phyloP scores from a whole-genome alignment of 1,140 invertebrate genomes.

The Halesus radiatus region DNA sequence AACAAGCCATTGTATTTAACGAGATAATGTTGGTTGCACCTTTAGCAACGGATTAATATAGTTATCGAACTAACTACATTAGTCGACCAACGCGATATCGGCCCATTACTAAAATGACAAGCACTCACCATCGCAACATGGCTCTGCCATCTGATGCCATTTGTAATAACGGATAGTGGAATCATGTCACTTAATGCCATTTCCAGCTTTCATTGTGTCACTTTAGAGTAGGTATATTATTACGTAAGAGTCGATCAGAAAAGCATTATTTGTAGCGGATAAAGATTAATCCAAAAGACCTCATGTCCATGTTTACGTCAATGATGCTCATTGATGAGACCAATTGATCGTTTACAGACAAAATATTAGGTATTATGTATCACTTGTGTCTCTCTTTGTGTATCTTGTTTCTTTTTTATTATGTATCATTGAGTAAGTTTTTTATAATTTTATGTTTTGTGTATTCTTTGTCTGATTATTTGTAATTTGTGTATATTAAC shows the following conservation, averaged over 20 bases:
- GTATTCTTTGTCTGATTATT: no score
- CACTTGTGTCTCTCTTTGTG: no score
- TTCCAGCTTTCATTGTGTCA: not conserved
- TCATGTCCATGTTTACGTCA: no score
- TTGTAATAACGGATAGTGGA: constrained; percentile 15
- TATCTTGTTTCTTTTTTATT: no score
- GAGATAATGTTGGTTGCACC: not conserved
- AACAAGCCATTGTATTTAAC: not conserved
- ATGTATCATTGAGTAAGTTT: no score
- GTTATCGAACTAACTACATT: constrained; percentile 11
- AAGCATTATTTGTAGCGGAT: not conserved
- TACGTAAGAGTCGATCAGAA: not conserved
- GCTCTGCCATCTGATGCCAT: constrained; percentile 5
- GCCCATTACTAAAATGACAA: constrained; percentile 19
- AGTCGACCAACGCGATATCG: not conserved
- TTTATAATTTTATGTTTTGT: no score
- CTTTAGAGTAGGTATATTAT: not conserved
- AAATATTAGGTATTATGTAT: no score
- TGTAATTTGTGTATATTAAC: no score
- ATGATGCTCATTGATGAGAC: no score
- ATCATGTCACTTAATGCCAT: not conserved
- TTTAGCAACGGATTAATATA: not conserved
- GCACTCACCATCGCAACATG: not conserved
- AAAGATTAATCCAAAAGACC: not conserved
- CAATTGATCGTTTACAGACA: no score